Base-by-base conservation (phyloP, 2,113 vertebrate species). In the Laterallus jamaicensis region DNA sequence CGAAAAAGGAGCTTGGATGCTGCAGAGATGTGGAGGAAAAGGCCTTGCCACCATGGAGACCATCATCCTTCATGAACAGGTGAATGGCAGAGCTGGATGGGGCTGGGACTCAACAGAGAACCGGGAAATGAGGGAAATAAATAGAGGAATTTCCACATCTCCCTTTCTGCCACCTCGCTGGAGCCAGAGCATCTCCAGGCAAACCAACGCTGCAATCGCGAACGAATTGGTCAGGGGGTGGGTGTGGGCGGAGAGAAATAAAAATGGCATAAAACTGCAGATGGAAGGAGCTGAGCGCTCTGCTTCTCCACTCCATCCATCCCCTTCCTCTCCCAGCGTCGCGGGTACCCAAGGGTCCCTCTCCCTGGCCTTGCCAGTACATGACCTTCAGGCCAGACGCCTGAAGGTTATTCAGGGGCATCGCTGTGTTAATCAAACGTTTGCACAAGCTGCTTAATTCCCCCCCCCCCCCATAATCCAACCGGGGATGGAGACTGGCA, bases 351-450 rank as follows among this genome's bases (percentile, higher is more conserved):
- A 0, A 3, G 37, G 63, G 67, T 89, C 90, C 73, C 44, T 66
- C 37, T 35, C 75, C 50, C 59, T 12, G 0, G 22, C 66, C 42
- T 39, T 8, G 2, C 15, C 1, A 0, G n/a, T 0, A 0, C 13
- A 3, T 0, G 66, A 93, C 96, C 96, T 97, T 82, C 92, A 62
- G 77, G 32, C 83, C 91, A 93, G 96, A 92, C 0, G 8, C 86
- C 92, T 83, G 90, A 86, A 95, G 95, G 96, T 96, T 94, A 93
- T 76, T 84, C 0, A 18, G 88, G 95, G 95, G 86, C 95, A 96
- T 82, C 14, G 4, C 75, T 40, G 39, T 35, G 79, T 82, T 95
- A 88, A 88, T 90, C 89, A 78, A 71, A 86, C 10, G 2, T 58
- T 71, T 4, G 3, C 22, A 6, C 77, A 70, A 90, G 76, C 93